A percentile compares a stretch with the other conserved stretches of the same genome.
Conservation (phyloP, 1,140 invertebrate genomes). For the Scaptomyza pallida region DNA sequence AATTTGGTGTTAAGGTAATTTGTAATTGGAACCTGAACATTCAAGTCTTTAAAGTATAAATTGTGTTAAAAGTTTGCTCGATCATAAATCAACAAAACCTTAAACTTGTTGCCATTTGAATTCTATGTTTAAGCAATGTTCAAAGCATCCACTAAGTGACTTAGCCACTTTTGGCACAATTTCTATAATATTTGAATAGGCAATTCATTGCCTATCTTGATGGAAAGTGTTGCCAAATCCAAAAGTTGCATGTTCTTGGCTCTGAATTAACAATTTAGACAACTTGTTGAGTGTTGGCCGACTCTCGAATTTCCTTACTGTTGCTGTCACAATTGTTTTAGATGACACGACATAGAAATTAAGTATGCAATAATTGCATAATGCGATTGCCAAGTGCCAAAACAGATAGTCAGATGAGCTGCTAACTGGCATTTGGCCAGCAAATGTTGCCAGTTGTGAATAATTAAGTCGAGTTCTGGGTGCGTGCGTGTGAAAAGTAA, state of each 20-base stretch:
- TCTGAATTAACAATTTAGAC: constrained; percentile 6
- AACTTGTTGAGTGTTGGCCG: constrained; percentile 60
- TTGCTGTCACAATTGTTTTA: constrained; percentile 74
- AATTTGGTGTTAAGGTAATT: constrained; percentile 7
- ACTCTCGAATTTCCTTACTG: constrained; percentile 1
- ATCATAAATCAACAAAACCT: background rate
- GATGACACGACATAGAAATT: constrained; percentile 76
- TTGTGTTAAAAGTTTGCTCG: background rate
- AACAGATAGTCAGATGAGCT: background rate
- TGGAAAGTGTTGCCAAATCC: constrained; percentile 31
- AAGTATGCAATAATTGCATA: constrained; percentile 76
- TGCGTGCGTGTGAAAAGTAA: constrained; percentile 25
- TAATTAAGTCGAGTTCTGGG: constrained; percentile 39
- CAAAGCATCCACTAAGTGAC: background rate
- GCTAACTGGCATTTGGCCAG: constrained; percentile 61
- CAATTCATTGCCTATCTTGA: constrained; percentile 8
- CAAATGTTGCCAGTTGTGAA: constrained; percentile 44
- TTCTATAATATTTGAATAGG: constrained; percentile 6
- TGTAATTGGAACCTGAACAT: background rate
- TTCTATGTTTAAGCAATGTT: background rate
- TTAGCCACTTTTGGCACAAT: background rate
- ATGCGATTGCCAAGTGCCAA: constrained; percentile 42
- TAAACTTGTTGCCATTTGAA: background rate
- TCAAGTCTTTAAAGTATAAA: too few species aligned
- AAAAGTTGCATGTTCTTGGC: constrained; percentile 3